Evolutionary conservation across 2,888 invertebrate species (phyloP), one percentile per base, ranked within the genome.

Genomic region (Plagiodera versicolora): DNA sequence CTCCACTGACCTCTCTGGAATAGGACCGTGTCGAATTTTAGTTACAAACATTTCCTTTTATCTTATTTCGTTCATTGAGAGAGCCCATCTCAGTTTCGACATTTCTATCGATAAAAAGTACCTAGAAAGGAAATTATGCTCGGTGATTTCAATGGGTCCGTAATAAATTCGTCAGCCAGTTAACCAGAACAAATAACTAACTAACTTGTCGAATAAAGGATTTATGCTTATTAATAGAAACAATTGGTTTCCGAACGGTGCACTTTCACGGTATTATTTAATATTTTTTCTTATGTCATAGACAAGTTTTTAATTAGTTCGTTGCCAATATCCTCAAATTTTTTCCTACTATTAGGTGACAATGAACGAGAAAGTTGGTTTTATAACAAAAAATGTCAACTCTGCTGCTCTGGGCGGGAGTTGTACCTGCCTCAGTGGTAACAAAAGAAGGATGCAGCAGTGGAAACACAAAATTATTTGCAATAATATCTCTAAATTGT

Each of bases 221-320:
- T 69, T 69, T 71, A 69, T 69, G 70, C 66, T 66, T 71, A 70
- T 67, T 69, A 65, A 65, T 66, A 64, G 64, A 67, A 69, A 66
- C 66, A 64, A 65, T 67, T 64, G 61, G 28, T 39, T 30, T 53
- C 55, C 32, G 54, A 58, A 61, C 57, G 61, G 54, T 58, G 51
- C 35, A 28, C 54, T 61, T 54, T 61, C 51, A 54, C 58, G 46
- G 51, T 54, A 58, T 61, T 58, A 58, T 52, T 58, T 53, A 58
- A 61, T 58, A 64, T 56, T 61, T 64, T 57, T 51, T 53, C 39
- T 39, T 39, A 2, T 14, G 14, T 39, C 39, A 39, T 39, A 10
- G 14, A 39, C 10, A 39, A 39, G 14, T 39, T 39, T 39, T 39
- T 39, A 39, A 39, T 39, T 39, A 39, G 14, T 2, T 6, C 14